phyloP scores from a whole-genome alignment of 2,888 invertebrate species.

The Hypercompe scribonia region DNA sequence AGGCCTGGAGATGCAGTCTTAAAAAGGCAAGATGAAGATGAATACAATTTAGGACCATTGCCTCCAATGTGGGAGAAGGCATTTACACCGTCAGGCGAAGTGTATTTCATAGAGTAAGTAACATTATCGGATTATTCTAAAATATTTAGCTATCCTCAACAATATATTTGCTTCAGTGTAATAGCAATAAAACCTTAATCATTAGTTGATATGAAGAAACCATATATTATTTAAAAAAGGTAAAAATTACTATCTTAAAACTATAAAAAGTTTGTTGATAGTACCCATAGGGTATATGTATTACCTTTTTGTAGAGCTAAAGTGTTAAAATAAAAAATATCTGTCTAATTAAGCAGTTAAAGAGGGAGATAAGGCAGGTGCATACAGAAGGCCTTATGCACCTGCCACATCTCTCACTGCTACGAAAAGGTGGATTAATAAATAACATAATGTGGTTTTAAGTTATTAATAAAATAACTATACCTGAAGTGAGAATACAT shows the following conservation, averaged over 20 bases:
- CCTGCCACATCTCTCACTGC: background rate
- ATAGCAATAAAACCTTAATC: background rate
- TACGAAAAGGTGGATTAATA: background rate
- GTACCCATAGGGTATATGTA: background rate
- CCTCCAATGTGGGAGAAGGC: conserved; percentile 99
- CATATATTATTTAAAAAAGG: background rate
- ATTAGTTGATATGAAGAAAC: background rate
- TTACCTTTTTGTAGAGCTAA: background rate
- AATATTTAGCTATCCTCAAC: background rate
- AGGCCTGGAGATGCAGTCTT: conserved; percentile 74
- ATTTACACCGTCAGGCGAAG: conserved; percentile 98
- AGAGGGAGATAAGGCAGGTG: background rate
- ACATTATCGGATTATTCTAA: background rate
- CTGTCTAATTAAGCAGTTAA: background rate
- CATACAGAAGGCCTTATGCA: background rate
- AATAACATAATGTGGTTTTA: background rate
- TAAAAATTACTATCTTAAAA: too few relatives aligned
- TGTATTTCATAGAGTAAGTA: conserved; percentile 98
- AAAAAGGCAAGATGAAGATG: conserved; percentile 88
- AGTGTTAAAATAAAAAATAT: background rate
- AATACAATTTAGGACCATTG: conserved; percentile 94
- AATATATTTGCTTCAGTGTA: background rate
- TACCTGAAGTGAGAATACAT: background rate
- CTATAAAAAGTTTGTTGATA: too few relatives aligned
- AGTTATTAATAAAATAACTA: background rate